Conservation (phyloP, 2,888 invertebrate genomes). For the Yponomeuta malinellus region DNA sequence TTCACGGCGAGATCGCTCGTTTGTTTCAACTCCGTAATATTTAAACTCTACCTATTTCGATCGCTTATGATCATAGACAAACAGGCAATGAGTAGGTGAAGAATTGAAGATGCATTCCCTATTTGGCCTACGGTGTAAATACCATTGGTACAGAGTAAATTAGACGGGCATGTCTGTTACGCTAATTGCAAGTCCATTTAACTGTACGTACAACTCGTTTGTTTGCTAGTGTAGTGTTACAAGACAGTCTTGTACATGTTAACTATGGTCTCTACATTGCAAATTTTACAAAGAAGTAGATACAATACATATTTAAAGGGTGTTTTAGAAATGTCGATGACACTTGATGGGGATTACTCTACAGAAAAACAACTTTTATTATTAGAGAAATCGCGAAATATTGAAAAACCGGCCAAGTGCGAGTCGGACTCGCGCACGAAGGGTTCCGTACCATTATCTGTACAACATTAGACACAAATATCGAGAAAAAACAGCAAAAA, state of each 20-base stretch:
- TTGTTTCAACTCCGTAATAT: no score
- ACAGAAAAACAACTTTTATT: no score
- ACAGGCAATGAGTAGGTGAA: conserved; percentile 17
- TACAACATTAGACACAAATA: no score
- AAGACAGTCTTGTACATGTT: not conserved
- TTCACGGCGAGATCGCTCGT: no score
- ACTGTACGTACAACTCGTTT: not conserved
- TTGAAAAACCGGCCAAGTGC: no score
- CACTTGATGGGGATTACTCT: no score
- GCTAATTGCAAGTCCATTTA: conserved; percentile 7
- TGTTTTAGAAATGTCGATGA: not conserved
- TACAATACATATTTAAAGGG: not conserved
- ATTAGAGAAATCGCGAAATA: no score
- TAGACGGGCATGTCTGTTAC: conserved; percentile 2
- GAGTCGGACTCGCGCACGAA: no score
- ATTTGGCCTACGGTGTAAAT: not conserved
- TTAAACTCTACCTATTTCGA: no score
- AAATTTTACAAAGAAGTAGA: not conserved
- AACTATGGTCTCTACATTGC: not conserved
- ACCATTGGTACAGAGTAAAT: conserved; percentile 6
- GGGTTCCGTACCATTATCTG: no score
- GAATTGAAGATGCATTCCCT: conserved; percentile 4
- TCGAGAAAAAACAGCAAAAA: no score
- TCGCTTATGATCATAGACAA: conserved; percentile 5
- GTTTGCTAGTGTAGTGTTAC: not conserved